Conservation (phyloP, 2,113 vertebrate species). For the Salminus brasiliensis region DNA sequence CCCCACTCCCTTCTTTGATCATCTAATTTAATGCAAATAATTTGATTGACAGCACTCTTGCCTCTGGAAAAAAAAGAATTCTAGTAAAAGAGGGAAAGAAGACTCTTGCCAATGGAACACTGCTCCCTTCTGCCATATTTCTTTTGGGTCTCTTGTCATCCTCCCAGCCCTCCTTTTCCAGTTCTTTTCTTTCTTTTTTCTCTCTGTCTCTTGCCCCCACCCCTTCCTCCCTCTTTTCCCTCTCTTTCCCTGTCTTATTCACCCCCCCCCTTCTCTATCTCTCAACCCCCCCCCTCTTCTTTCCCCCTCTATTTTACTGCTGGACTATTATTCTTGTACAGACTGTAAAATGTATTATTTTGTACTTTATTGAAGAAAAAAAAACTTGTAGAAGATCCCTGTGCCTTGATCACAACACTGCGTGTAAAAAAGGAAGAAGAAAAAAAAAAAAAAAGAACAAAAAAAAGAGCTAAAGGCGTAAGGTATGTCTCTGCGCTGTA, state of each 20-base stretch:
- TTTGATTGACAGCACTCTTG: slow-evolving; percentile 38
- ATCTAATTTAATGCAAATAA: slow-evolving; percentile 50
- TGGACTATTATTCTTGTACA: slow-evolving; percentile 94
- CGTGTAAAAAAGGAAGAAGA: slow-evolving; percentile 61
- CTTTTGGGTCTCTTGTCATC: slow-evolving; percentile 35
- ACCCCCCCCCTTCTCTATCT: not conserved
- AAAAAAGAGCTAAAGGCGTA: slow-evolving; percentile 87
- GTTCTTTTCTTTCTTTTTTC: not conserved
- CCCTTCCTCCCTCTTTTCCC: not conserved
- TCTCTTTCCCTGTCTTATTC: not conserved
- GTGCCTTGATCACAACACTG: slow-evolving; percentile 93
- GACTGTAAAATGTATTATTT: slow-evolving; percentile 97
- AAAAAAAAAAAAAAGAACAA: not conserved
- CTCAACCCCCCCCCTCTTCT: not conserved
- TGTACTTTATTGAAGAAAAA: slow-evolving; percentile 91
- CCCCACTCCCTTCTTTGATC: slow-evolving; percentile 28
- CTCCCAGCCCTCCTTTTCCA: slow-evolving; percentile 28
- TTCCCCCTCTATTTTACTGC: slow-evolving; percentile 81
- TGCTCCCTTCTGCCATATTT: slow-evolving; percentile 33
- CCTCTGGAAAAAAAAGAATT: not conserved
- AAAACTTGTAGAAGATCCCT: slow-evolving; percentile 91
- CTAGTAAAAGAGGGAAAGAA: slow-evolving; percentile 32
- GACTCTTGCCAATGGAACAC: slow-evolving; percentile 46
- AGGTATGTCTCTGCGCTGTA: slow-evolving; percentile 93
- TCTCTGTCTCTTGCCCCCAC: not conserved